Conservation (phyloP, 2,113 vertebrate genomes). For the Salvelinus fontinalis region DNA sequence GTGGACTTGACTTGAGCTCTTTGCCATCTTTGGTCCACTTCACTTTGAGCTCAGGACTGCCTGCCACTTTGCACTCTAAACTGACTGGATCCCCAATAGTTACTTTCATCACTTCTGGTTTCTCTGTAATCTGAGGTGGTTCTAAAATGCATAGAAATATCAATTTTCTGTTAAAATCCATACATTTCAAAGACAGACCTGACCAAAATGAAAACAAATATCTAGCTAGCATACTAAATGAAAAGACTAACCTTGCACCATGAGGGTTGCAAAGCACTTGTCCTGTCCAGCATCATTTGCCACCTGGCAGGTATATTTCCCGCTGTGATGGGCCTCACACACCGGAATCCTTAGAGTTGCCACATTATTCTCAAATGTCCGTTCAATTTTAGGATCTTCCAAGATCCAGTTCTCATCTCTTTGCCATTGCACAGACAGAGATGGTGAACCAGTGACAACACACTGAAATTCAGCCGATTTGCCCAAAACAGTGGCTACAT, state of each 20-base stretch:
- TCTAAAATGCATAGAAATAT: conserved; percentile 73
- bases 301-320: conserved; percentile 93
- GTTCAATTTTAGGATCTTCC: conserved; percentile 82
- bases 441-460: conserved; percentile 79
- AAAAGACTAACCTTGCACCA: conserved; percentile 85
- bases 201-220: neutral
- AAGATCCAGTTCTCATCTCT: conserved; percentile 92
- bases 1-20: conserved; percentile 89
- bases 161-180: neutral
- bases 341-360: conserved; percentile 81
- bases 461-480: conserved; percentile 84
- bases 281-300: conserved; percentile 90
- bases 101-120: conserved; percentile 87
- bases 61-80: conserved; percentile 90
- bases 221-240: neutral
- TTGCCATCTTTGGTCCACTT: conserved; percentile 92
- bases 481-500: conserved; percentile 82
- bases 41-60: conserved; percentile 92
- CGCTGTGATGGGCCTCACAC: conserved; percentile 81
- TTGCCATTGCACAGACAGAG: conserved; percentile 89
- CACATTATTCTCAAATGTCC: conserved; percentile 81
- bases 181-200: neutral
- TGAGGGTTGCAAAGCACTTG: conserved; percentile 87
- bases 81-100: conserved; percentile 91
- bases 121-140: conserved; percentile 91